These are phyloP conservation scores for Lepus europaeus DNA, from an alignment of 2,113 vertebrate species.

Conservation along the genomic window DNA sequence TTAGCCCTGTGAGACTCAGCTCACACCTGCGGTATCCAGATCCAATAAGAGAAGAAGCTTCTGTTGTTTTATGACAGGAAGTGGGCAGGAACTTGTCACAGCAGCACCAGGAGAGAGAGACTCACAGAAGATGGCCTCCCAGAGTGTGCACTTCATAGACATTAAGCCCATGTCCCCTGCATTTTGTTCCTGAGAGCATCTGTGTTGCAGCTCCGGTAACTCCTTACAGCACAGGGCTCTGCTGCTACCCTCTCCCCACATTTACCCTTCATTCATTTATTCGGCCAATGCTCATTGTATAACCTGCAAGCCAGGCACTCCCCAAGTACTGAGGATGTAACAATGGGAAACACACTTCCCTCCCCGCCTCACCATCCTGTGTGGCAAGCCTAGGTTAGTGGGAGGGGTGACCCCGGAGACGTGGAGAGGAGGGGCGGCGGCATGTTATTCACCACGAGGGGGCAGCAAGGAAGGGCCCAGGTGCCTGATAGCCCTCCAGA, in stretches of 20 bases:
- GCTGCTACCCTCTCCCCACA: not conserved
- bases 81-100: not conserved
- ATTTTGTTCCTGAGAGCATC: too few species aligned
- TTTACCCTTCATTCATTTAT: not conserved
- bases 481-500: not conserved
- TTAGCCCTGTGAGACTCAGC: not conserved
- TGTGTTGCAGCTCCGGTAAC: not conserved
- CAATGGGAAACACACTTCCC: not conserved
- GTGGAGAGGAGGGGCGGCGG: not conserved
- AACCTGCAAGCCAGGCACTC: not conserved
- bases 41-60: not conserved
- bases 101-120: not conserved
- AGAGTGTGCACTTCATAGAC: not conserved
- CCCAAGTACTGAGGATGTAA: not conserved
- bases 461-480: not conserved
- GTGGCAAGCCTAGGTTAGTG: not conserved
- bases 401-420: not conserved
- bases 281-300: not conserved
- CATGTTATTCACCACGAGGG: not conserved
- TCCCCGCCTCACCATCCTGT: not conserved
- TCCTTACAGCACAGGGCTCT: not conserved
- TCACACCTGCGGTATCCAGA: not conserved
- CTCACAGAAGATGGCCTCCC: not conserved
- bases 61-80: not conserved
- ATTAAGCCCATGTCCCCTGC: not conserved